Evolutionary conservation across 1,140 invertebrate species (phyloP).

Genomic region (Proales similis): DNA sequence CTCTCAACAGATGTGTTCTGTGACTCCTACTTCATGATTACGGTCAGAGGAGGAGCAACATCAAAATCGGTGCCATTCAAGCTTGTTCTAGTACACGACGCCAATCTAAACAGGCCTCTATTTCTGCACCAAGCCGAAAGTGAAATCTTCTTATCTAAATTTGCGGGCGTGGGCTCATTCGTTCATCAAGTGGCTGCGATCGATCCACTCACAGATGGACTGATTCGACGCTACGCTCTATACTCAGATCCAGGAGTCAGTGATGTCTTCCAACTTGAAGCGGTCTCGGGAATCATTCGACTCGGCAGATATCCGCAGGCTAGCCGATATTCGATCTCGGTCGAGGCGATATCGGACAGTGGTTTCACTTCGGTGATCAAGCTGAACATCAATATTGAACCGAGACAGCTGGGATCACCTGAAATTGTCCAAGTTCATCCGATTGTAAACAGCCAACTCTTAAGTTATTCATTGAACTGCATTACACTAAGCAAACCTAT

Average conservation of each 20-base stretch:
- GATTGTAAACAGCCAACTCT: too few species aligned
- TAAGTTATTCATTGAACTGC: too few species aligned
- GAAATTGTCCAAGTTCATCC: too few species aligned
- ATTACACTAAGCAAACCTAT: too few species aligned
- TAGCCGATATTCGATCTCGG: constrained; percentile 5
- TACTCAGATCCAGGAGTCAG: too few species aligned
- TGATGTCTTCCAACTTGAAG: too few species aligned
- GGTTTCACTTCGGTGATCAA: not conserved
- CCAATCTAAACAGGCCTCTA: not conserved
- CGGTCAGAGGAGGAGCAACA: not conserved
- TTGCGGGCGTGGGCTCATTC: constrained; percentile 15
- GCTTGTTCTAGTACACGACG: not conserved
- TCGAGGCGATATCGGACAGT: not conserved
- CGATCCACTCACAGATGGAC: constrained; percentile 4
- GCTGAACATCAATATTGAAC: too few species aligned
- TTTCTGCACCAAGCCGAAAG: not conserved
- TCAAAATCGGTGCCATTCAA: constrained; percentile 28
- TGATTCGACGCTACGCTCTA: constrained; percentile 29
- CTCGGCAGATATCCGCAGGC: constrained; percentile 1
- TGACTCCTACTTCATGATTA: constrained; percentile 18
- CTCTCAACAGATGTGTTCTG: constrained; percentile 10
- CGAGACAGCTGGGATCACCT: too few species aligned
- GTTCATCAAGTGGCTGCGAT: constrained; percentile 6
- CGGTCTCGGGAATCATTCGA: not conserved
- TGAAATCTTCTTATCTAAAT: constrained; percentile 23